phyloP scores from a whole-genome alignment of 2,113 vertebrate genomes.

The Protomyctophum bolini region DNA sequence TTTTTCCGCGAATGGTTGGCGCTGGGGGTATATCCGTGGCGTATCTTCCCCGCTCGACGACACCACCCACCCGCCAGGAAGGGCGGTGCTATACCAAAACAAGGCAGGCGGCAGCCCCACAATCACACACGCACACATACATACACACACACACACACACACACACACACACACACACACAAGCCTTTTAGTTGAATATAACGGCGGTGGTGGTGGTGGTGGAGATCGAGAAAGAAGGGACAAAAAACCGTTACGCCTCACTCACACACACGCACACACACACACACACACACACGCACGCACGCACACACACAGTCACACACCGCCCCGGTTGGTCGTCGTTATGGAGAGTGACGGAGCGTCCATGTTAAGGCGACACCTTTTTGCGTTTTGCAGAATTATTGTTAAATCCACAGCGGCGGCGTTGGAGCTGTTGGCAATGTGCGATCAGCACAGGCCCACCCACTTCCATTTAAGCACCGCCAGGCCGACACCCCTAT shows the following conservation, averaged over 20 bases:
- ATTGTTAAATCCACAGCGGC: constrained; percentile 61
- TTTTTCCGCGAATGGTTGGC: constrained; percentile 88
- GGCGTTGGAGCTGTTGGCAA: constrained; percentile 61
- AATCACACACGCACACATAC: constrained; percentile 50
- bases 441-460: constrained; percentile 75
- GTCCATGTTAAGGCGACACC: constrained; percentile 62
- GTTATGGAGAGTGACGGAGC: constrained; percentile 32
- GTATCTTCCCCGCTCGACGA: constrained; percentile 87
- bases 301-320: too few relatives aligned
- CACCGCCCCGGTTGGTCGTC: constrained; percentile 21
- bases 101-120: constrained; percentile 44
- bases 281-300: constrained; percentile 22
- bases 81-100: constrained; percentile 79
- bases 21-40: constrained; percentile 84
- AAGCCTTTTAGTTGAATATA: too few relatives aligned
- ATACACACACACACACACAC: constrained; percentile 8
- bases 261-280: constrained; percentile 51
- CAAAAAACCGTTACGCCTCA: constrained; percentile 7
- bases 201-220: too few relatives aligned
- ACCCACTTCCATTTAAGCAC: constrained; percentile 84
- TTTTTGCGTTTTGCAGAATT: constrained; percentile 61
- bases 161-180: too few relatives aligned
- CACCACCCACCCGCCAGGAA: constrained; percentile 88
- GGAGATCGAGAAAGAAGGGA: background rate
- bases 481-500: constrained; percentile 73